Evolutionary conservation across 2,888 invertebrate genomes (phyloP), one percentile per base, ranked within the genome.

Genomic region (Hemithea aestivaria): DNA sequence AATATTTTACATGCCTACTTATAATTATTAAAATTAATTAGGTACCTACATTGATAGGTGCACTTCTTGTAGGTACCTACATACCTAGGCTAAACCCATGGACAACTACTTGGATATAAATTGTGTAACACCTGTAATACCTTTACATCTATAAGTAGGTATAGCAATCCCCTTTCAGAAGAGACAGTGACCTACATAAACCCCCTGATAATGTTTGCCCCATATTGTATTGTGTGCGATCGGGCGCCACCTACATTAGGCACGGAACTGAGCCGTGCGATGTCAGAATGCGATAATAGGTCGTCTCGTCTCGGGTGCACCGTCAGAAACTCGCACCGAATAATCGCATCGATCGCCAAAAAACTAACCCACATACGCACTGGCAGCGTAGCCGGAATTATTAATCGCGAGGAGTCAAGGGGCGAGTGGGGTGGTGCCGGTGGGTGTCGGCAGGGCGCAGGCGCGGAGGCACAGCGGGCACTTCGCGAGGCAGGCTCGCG

Each of bases 291-390:
- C 73, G 70, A 76, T 77, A 81, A 74, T 74, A 74, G 79, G 76
- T 77, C 77, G 73, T 73, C 73, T 71, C 58, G 69, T 66, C 67
- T 63, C 61, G 62, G 64, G 72, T 80, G 82, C 83, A 82, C 65
- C 73, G 63, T 65, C 75, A 78, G 81, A 83, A 77, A 70, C 75
- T 77, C 74, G 73, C 76, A 80, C 68, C 75, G 64, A 79, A 80
- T 81, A 82, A 82, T 82, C 75, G 72, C 81, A 85, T 85, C 84
- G 85, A 85, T 85, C 85, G 85, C 82, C 84, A 82, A 85, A 85
- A 85, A 85, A 85, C 83, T 84, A 84, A 84, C 84, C 85, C 84
- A 85, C 81, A 85, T 85, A 85, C 85, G 85, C 85, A 85, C 83
- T 79, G 82, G 79, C 77, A 84, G 83, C 84, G 83, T 85, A 85